phyloP scores from a whole-genome alignment of 2,888 invertebrate genomes.

The Trachelus iudaicus region DNA sequence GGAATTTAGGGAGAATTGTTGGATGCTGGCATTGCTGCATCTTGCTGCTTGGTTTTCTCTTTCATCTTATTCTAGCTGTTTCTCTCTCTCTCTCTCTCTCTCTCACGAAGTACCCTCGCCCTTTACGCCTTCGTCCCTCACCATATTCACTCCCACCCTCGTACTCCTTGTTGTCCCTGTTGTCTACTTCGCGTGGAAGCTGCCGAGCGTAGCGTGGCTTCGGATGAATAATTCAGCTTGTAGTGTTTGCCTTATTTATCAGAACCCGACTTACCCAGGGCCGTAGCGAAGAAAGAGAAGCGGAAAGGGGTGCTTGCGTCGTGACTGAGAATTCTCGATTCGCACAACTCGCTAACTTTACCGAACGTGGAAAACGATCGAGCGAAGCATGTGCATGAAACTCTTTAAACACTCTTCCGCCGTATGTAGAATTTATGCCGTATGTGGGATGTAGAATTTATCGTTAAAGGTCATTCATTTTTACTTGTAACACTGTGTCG shows the following conservation, averaged over 20 bases:
- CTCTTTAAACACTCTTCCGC: not conserved
- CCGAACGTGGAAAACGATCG: not conserved
- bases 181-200: constrained; percentile 5
- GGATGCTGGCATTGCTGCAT: not conserved
- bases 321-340: not conserved
- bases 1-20: not conserved
- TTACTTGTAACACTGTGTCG: not conserved
- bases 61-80: not conserved
- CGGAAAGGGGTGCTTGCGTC: not conserved
- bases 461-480: too few species aligned
- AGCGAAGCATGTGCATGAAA: not conserved
- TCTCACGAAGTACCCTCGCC: not conserved
- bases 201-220: constrained; percentile 6
- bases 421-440: not conserved
- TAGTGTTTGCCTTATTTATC: constrained; percentile 24
- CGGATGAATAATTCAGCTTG: constrained; percentile 20
- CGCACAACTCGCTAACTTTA: not conserved
- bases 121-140: not conserved
- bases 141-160: not conserved
- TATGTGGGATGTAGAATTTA: not conserved
- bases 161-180: constrained; percentile 1
- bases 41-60: not conserved
- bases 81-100: not conserved
- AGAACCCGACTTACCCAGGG: constrained; percentile 9
- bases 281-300: not conserved